phyloP scores from a whole-genome alignment of 2,113 vertebrate genomes.

The Aldabrachelys gigantea region DNA sequence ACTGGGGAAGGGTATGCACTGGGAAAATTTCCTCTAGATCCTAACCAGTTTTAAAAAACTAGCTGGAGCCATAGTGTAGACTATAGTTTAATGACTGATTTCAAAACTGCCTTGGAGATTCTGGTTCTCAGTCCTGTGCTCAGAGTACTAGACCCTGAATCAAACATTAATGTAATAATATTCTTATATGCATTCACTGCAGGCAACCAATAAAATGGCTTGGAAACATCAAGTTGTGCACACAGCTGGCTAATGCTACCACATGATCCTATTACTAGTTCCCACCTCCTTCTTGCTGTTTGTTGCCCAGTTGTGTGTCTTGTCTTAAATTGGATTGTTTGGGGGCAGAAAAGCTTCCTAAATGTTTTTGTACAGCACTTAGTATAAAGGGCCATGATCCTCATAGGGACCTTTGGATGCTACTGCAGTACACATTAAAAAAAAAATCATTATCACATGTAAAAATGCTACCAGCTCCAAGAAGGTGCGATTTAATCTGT shows the following conservation, averaged over 20 bases:
- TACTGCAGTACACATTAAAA: background rate
- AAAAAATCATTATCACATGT: background rate
- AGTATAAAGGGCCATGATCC: background rate
- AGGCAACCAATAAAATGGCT: background rate
- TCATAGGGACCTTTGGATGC: background rate
- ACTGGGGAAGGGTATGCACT: background rate
- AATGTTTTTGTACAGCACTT: fast-evolving
- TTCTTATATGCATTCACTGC: background rate
- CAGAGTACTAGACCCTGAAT: background rate
- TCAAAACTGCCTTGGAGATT: background rate
- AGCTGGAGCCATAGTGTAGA: background rate
- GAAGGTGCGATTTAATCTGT: background rate
- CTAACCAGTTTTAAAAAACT: background rate
- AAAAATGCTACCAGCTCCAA: background rate
- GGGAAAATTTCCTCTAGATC: background rate
- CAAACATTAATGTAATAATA: background rate
- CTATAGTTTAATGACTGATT: background rate
- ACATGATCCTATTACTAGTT: fast-evolving
- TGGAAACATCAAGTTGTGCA: background rate
- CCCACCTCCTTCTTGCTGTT: background rate
- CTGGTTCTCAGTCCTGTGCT: background rate
- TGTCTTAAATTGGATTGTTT: background rate
- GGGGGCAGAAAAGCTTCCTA: background rate
- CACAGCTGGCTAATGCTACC: background rate
- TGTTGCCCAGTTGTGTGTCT: background rate